Conservation (phyloP, 2,888 invertebrate genomes). For the Sussaba pulchella region DNA sequence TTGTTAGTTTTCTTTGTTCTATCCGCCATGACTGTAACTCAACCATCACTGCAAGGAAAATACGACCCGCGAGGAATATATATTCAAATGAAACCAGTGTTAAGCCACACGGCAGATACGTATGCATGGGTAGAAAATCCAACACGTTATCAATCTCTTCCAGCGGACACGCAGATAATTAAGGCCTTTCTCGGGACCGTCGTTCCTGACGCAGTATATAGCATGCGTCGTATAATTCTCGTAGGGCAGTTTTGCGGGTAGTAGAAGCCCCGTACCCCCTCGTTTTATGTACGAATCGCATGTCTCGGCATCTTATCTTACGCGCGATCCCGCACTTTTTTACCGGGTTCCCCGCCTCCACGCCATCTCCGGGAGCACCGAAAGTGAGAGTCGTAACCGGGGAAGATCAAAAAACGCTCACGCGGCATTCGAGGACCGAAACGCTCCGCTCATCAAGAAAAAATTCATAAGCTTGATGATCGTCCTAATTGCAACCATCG, state of each 20-base stretch:
- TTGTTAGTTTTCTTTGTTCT: not conserved
- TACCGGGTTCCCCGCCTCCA: constrained; percentile 66
- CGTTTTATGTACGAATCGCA: constrained; percentile 79
- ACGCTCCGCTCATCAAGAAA: constrained; percentile 52
- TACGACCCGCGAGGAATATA: constrained; percentile 43
- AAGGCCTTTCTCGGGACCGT: constrained; percentile 69
- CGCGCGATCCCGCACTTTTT: constrained; percentile 77
- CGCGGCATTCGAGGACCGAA: constrained; percentile 47
- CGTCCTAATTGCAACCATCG: constrained; percentile 53
- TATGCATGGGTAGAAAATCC: constrained; percentile 57
- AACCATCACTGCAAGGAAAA: constrained; percentile 26
- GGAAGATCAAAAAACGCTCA: constrained; percentile 51
- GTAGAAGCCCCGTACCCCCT: constrained; percentile 52
- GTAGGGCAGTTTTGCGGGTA: constrained; percentile 60
- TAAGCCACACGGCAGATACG: constrained; percentile 41
- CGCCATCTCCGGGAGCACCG: constrained; percentile 53
- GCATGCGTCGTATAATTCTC: constrained; percentile 52
- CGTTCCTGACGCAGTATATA: constrained; percentile 31
- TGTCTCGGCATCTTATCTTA: constrained; percentile 78
- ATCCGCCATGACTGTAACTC: not conserved
- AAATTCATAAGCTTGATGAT: constrained; percentile 48
- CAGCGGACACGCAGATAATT: constrained; percentile 75
- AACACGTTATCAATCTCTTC: constrained; percentile 73
- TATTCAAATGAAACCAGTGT: constrained; percentile 35
- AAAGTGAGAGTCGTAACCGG: constrained; percentile 47